Base-by-base conservation (phyloP, 2,797 vertebrate species). In the Falco concolor region DNA sequence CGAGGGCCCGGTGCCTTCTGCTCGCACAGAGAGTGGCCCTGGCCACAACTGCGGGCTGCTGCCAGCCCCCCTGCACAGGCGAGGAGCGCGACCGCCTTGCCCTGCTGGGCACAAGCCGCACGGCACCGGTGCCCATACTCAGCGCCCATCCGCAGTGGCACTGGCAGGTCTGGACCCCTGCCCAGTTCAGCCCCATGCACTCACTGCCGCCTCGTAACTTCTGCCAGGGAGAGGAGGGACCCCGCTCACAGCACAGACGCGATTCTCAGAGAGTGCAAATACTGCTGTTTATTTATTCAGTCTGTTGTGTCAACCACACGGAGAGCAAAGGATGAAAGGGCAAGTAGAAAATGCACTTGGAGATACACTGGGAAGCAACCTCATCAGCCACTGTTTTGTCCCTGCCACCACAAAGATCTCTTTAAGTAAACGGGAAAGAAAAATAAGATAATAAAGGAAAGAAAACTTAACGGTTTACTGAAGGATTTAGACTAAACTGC, bases 241-340 rank as follows among this genome's bases (percentile, higher is more conserved):
- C 32, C 2, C 1, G 5, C 57, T 25, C 47, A 1, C 3, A 1
- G 50, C 60, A 21, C 0, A 2, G 17, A 5, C 19, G 6, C 6
- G 3, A 8, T 7, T 0, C 1, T 12, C 50, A 9, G 36, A 12
- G 27, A 22, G 50, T 19, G 14, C 52, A 56, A 3, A 15, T 3
- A 8, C 0, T 4, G 7, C 18, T 9, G 38, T 9, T 5, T 1
- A 1, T 23, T 47, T 22, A 4, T 8, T 22, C 56, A 15, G 2
- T 10, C 34, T 30, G 24, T 22, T 30, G 28, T 30, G 65, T 36
- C 24, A 10, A 0, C 22, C n/a, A 53, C n/a, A 2, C 0, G 5
- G 65, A 40, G 56, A 42, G 24, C 1, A 0, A 56, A 36, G 61
- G 38, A 42, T 18, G 65, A 38, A 38, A 78, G 73, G 53, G 34